phyloP scores from a whole-genome alignment of 2,888 invertebrate species.

The Phorcus lineatus region DNA sequence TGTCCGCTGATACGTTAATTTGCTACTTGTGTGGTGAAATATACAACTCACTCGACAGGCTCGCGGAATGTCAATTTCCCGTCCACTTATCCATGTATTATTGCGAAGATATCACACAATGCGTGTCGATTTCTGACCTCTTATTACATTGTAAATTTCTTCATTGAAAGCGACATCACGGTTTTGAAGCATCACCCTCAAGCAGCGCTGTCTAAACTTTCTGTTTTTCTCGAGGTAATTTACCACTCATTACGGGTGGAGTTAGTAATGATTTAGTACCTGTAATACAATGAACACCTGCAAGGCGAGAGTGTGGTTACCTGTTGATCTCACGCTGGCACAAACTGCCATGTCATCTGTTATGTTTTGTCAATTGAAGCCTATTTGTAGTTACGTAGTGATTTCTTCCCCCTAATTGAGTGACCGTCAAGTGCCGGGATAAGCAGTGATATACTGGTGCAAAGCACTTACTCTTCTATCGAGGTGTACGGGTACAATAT shows the following conservation, averaged over 20 bases:
- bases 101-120: constrained; percentile 6
- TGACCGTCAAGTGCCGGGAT: too few relatives aligned
- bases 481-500: too few relatives aligned
- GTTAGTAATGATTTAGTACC: not conserved
- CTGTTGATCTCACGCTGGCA: not conserved
- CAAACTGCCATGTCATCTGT: not conserved
- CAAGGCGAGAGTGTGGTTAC: not conserved
- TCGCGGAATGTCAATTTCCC: constrained; percentile 18
- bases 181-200: not conserved
- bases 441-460: too few relatives aligned
- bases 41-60: constrained; percentile 16
- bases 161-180: not conserved
- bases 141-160: constrained; percentile 18
- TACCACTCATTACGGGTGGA: not conserved
- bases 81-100: constrained; percentile 9
- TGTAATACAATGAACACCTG: not conserved
- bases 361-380: not conserved
- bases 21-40: constrained; percentile 21
- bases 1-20: constrained; percentile 22
- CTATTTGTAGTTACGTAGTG: not conserved
- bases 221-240: not conserved
- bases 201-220: not conserved
- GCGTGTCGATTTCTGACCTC: constrained; percentile 8
- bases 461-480: too few relatives aligned
- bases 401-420: not conserved